phyloP scores from a whole-genome alignment of 2,113 vertebrate species.

The Neotoma lepida region DNA sequence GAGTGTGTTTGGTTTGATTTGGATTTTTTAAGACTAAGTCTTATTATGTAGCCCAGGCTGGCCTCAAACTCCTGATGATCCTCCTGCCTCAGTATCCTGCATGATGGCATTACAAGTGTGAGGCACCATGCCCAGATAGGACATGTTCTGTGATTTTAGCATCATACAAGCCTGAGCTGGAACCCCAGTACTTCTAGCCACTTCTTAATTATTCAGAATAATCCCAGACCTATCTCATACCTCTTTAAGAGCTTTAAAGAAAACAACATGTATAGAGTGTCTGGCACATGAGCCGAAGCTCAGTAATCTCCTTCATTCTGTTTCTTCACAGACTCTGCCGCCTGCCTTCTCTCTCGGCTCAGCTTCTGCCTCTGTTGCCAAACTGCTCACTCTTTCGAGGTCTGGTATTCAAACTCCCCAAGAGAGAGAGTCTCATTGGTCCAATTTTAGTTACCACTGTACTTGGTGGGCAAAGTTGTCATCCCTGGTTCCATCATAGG shows the following conservation, averaged over 20 bases:
- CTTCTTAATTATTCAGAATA: background rate
- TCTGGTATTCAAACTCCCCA: slow-evolving; percentile 56
- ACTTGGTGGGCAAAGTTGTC: slow-evolving; percentile 51
- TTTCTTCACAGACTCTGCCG: slow-evolving; percentile 39
- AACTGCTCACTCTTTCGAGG: slow-evolving; percentile 59
- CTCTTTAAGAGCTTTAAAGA: slow-evolving; percentile 62
- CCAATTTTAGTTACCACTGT: slow-evolving; percentile 54
- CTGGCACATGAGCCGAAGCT: slow-evolving; percentile 46
- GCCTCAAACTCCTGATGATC: background rate
- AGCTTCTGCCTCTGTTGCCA: slow-evolving; percentile 43
- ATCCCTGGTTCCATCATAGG: slow-evolving; percentile 23
- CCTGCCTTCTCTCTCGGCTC: slow-evolving; percentile 52
- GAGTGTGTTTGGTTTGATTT: background rate
- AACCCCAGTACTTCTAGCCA: background rate
- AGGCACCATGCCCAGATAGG: background rate
- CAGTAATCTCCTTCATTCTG: slow-evolving; percentile 47
- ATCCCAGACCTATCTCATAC: slow-evolving; percentile 6
- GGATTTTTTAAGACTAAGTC: background rate
- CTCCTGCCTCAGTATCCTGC: background rate
- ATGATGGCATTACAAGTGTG: background rate
- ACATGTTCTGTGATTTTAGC: background rate
- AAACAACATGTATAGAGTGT: slow-evolving; percentile 44
- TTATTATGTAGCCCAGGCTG: background rate
- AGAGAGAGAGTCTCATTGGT: slow-evolving; percentile 49
- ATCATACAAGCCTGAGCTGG: slow-evolving; percentile 22